Evolutionary conservation across 2,113 vertebrate species (phyloP).

Genomic region (Canis aureus): DNA sequence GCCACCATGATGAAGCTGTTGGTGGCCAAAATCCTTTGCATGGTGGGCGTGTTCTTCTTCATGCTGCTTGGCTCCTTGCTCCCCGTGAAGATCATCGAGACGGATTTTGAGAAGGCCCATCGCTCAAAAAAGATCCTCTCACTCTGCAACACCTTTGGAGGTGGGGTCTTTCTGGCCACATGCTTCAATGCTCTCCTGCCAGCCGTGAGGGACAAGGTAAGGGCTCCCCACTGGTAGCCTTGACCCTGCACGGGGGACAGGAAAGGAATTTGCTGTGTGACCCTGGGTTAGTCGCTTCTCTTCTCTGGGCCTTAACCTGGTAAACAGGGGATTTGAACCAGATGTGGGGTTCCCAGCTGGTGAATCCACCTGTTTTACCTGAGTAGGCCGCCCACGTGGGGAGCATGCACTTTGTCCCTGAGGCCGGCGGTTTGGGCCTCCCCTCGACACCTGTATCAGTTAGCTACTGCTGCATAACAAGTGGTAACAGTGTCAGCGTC

Average conservation of each 20-base stretch:
- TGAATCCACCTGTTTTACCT: not conserved
- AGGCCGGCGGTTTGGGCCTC: not conserved
- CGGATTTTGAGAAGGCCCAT: slow-evolving; percentile 89
- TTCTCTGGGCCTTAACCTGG: not conserved
- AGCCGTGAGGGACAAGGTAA: slow-evolving; percentile 93
- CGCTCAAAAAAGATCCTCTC: slow-evolving; percentile 88
- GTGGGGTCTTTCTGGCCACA: slow-evolving; percentile 95
- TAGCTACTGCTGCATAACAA: not conserved
- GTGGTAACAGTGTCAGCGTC: not conserved
- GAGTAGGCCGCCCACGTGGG: not conserved
- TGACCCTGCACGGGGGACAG: not conserved
- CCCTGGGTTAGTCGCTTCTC: not conserved
- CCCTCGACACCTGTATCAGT: too few species aligned
- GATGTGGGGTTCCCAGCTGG: not conserved
- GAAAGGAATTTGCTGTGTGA: not conserved
- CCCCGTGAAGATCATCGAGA: slow-evolving; percentile 91
- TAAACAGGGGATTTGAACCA: too few species aligned
- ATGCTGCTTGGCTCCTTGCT: slow-evolving; percentile 93
- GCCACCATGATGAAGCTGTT: slow-evolving; percentile 88
- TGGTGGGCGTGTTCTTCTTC: slow-evolving; percentile 91
- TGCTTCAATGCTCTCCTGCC: slow-evolving; percentile 97
- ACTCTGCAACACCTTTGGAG: slow-evolving; percentile 94
- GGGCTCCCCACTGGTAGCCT: not conserved
- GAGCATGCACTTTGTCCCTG: accelerated
- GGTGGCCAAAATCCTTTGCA: slow-evolving; percentile 92